Base-by-base conservation (phyloP, 2,888 invertebrate species). In the Torymus aiolomorphi region DNA sequence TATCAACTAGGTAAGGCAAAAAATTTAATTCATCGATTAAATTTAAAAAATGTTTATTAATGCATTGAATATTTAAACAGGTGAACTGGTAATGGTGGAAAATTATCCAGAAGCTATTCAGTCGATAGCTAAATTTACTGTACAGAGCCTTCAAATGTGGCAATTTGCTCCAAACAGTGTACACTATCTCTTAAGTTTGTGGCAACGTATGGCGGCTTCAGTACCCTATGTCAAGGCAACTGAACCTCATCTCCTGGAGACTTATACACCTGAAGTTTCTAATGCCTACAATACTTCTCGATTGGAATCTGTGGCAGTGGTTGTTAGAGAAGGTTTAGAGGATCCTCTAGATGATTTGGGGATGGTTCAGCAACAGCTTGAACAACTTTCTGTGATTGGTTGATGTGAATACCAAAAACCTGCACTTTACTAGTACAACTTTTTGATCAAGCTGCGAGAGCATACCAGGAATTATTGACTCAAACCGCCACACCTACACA, bases 131-230 rank as follows among this genome's bases (percentile, higher is more conserved):
- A 98, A 99, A 91, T 99, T 99, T 91, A 99, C 99, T 0, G 97
- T 98, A 31, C 97, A 98, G 89, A 97, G 97, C 87, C 91, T 98
- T 85, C 96, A 98, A 96, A 97, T 99, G 97, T 98, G 98, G 96
- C 98, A 98, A 90, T 98, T 98, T 92, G 98, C 99, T 0, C 98
- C 98, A 0, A 99, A 99, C 92, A 98, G 98, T 86, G 97, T 99
- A 14, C 97, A 97, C 91, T 99, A 99, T 90, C 92, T 99, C 62
- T 92, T 99, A 81, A 97, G 97, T 75, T 92, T 99, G 63, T 99
- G 99, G 99, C 99, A 99, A 90, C 94, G 98, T 71, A 98, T 99
- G 98, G 98, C 99, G 8, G 97, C 98, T 0, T 98, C 98, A 0
- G 97, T 99, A 75, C 98, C 99, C 0, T 99, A 99, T 91, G 98